These are phyloP conservation scores for Onchidella celtica DNA, from an alignment of 2,888 invertebrate species.

Conservation along the genomic window DNA sequence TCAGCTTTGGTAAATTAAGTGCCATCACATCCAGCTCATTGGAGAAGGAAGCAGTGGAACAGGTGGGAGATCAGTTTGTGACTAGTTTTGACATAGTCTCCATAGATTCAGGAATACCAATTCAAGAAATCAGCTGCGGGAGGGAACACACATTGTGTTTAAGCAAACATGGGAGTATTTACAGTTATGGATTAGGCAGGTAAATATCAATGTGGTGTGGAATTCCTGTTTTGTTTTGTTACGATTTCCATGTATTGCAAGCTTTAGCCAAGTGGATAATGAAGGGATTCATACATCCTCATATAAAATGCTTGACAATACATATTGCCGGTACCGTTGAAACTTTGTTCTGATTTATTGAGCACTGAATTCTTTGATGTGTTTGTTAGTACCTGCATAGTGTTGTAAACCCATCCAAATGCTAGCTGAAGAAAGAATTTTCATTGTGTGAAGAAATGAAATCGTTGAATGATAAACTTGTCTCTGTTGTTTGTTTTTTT, in stretches of 20 bases:
- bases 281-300: too few species aligned
- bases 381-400: too few species aligned
- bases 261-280: too few species aligned
- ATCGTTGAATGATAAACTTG: too few species aligned
- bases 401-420: too few species aligned
- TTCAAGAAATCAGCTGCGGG: slow-evolving; percentile 83
- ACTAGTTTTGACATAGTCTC: not conserved
- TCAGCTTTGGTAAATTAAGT: slow-evolving; percentile 5
- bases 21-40: not conserved
- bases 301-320: too few species aligned
- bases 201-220: slow-evolving; percentile 77
- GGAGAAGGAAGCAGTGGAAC: not conserved
- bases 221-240: not conserved
- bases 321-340: too few species aligned
- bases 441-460: too few species aligned
- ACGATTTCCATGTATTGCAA: not conserved
- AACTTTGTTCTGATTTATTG: too few species aligned
- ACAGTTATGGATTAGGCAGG: slow-evolving; percentile 92
- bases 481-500: too few species aligned
- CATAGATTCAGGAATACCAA: slow-evolving; percentile 41
- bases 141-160: slow-evolving; percentile 90
- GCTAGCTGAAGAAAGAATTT: too few species aligned
- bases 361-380: too few species aligned
- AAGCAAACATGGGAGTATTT: slow-evolving; percentile 87
- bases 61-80: not conserved